Evolutionary conservation across 2,888 invertebrate species (phyloP), one percentile per base, ranked within the genome.

Genomic region (Parnassius orleans): DNA sequence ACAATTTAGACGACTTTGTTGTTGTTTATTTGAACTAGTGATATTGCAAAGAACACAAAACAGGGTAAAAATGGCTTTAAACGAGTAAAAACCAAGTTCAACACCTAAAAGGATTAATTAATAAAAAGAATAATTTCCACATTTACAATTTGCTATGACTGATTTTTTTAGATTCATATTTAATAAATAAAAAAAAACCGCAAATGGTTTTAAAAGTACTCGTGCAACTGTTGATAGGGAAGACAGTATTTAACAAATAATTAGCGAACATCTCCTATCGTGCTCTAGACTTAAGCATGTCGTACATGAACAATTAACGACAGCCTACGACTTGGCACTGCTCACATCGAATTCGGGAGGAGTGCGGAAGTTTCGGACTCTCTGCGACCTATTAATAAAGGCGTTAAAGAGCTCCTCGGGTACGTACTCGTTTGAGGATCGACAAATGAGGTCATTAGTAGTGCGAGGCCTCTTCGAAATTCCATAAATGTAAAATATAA

Each of bases 311-410:
- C 72, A 73, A 75, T 78, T 78, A 78, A 76, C 72, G 72, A 71
- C 70, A 72, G 69, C 72, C 72, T 71, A 68, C 72, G 75, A 78
- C 77, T 79, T 77, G 77, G 80, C 80, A 79, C 72, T 69, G 70
- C 72, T 69, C 73, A 66, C 71, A 69, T 65, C 68, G 71, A 74
- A 78, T 77, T 74, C 72, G 68, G 69, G 70, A 68, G 74, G 73
- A 74, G 71, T 70, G 68, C 65, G 67, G 69, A 70, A 73, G 67
- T 72, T 72, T 69, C 69, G 70, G 72, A 72, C 73, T 70, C 75
- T 74, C 71, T 60, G 70, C 68, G 55, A 51, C 66, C 72, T 66
- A 71, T 77, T 81, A 81, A 81, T 82, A 81, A 81, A 77, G 72
- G 74, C 69, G 73, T 68, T 70, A 68, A 70, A 68, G 69, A 66